Percentiles rank a stretch among this genome's conserved stretches.
Evolutionary conservation across 2,888 invertebrate species (phyloP).

Genomic region (Epirrhoe tristata): DNA sequence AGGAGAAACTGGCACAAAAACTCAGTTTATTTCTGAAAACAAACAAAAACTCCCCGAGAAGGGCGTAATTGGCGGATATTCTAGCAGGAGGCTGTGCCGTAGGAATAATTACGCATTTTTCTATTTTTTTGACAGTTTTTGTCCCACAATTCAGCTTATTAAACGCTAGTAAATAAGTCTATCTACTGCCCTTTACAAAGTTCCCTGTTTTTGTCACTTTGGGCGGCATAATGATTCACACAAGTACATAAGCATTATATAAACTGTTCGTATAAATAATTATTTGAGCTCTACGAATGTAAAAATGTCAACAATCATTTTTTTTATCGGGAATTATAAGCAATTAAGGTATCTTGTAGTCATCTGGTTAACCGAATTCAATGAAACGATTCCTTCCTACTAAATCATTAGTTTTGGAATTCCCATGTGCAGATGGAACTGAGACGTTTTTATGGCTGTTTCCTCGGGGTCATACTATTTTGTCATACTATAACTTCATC

Average conservation of each 20-base stretch:
- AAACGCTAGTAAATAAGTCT: constrained; percentile 19
- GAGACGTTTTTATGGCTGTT: too few species aligned
- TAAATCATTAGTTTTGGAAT: constrained; percentile 9
- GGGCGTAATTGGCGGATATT: constrained; percentile 35
- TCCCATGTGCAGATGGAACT: neutral
- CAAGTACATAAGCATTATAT: constrained; percentile 1
- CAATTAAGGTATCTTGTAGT: constrained; percentile 11
- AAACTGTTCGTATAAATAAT: constrained; percentile 23
- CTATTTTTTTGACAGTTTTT: constrained; percentile 26
- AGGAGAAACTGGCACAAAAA: constrained; percentile 34
- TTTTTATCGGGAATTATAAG: constrained; percentile 8
- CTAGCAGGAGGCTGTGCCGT: constrained; percentile 27
- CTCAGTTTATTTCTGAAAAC: constrained; percentile 28
- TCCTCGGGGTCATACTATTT: too few species aligned
- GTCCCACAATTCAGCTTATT: constrained; percentile 7
- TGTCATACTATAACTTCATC: too few species aligned
- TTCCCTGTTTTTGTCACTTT: constrained; percentile 28
- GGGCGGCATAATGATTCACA: constrained; percentile 19
- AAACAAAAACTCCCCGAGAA: constrained; percentile 24
- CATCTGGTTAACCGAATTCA: constrained; percentile 24
- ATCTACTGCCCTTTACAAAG: constrained; percentile 21
- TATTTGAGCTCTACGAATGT: constrained; percentile 21
- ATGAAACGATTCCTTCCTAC: constrained; percentile 13
- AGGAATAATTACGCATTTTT: constrained; percentile 15
- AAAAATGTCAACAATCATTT: constrained; percentile 32